Conservation (phyloP, 2,113 vertebrate genomes). For the Aplodontia rufa region DNA sequence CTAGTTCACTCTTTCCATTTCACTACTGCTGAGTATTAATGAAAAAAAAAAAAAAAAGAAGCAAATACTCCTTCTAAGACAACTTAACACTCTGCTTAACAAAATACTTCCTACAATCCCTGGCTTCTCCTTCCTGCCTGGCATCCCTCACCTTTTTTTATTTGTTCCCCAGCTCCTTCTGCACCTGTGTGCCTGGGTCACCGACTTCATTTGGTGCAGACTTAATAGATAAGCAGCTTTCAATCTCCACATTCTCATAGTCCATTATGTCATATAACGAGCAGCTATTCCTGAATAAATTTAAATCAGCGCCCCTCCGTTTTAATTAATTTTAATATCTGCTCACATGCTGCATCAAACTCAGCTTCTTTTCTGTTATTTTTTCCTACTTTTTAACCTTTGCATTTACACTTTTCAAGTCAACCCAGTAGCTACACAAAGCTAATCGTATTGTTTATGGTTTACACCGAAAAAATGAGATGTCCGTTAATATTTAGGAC, state of each 20-base stretch:
- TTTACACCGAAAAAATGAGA: constrained; percentile 38
- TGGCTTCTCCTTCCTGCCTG: not conserved
- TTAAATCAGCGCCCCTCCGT: not conserved
- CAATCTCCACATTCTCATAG: not conserved
- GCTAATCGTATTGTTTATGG: not conserved
- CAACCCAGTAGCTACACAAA: not conserved
- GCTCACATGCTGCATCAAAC: not conserved
- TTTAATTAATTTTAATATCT: constrained; percentile 12
- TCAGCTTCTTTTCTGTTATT: not conserved
- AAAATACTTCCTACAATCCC: not conserved
- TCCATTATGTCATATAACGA: not conserved
- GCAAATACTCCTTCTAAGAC: not conserved
- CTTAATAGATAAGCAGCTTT: not conserved
- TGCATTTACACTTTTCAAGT: not conserved
- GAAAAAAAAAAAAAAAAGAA: too few species aligned
- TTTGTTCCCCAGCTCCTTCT: not conserved
- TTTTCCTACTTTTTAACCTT: not conserved
- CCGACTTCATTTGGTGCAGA: not conserved
- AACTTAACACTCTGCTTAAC: not conserved
- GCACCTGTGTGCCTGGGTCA: accelerated
- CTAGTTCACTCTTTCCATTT: not conserved
- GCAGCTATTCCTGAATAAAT: constrained; percentile 25
- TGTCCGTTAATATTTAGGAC: not conserved
- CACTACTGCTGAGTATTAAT: not conserved
- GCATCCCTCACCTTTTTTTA: not conserved